phyloP scores from a whole-genome alignment of 2,888 invertebrate genomes.

The Mechanitis messenoides region DNA sequence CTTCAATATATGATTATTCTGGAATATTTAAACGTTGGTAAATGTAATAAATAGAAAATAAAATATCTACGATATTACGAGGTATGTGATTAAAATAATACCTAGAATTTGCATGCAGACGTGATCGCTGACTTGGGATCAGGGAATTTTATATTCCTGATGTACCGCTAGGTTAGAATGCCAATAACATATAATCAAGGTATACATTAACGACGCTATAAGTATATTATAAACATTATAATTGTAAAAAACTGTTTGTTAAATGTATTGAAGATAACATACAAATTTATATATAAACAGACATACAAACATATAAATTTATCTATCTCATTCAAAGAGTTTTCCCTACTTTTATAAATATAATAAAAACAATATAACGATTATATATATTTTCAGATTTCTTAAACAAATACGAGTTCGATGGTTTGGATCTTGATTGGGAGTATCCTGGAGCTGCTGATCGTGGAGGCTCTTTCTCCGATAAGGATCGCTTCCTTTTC shows the following conservation, averaged over 20 bases:
- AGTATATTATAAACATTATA: neutral
- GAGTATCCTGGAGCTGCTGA: constrained; percentile 94
- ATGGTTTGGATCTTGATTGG: constrained; percentile 93
- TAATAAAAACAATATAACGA: too few species aligned
- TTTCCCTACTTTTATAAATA: too few species aligned
- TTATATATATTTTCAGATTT: constrained; percentile 69
- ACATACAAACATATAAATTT: too few species aligned
- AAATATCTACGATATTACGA: constrained; percentile 19
- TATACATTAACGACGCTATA: neutral
- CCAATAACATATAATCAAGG: neutral
- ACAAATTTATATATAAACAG: neutral
- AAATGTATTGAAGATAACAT: neutral
- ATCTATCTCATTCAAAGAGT: too few species aligned
- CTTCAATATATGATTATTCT: neutral
- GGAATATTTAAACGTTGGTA: constrained; percentile 7
- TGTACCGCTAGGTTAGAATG: neutral
- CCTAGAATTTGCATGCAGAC: constrained; percentile 28
- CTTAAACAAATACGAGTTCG: constrained; percentile 85
- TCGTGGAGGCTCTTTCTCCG: constrained; percentile 88
- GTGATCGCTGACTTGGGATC: constrained; percentile 19
- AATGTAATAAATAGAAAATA: constrained; percentile 20
- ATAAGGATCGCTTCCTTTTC: constrained; percentile 88
- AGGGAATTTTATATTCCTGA: constrained; percentile 1
- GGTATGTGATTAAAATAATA: constrained; percentile 30
- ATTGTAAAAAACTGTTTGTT: neutral